These are phyloP conservation scores for Turdus rufiventris DNA, from an alignment of 2,113 vertebrate genomes.

Conservation along the genomic window DNA sequence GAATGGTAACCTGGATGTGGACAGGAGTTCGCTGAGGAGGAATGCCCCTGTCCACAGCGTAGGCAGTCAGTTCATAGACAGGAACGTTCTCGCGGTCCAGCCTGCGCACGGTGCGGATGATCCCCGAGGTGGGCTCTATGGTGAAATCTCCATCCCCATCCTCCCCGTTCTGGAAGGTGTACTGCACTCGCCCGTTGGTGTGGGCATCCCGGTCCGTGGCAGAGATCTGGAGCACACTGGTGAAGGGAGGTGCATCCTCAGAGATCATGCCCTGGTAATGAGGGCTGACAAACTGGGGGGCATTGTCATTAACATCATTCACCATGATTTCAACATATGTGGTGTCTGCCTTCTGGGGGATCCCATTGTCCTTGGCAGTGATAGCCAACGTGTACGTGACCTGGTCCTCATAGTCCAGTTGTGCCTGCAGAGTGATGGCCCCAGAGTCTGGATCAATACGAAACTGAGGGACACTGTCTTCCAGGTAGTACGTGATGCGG, in stretches of 20 bases:
- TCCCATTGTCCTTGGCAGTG: conserved; percentile 95
- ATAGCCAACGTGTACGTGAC: conserved; percentile 96
- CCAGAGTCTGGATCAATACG: conserved; percentile 88
- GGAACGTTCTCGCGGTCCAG: conserved; percentile 91
- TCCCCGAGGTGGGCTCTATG: conserved; percentile 97
- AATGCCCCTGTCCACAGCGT: conserved; percentile 91
- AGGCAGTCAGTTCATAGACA: conserved; percentile 92
- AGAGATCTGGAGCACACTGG: conserved; percentile 95
- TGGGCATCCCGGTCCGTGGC: conserved; percentile 95
- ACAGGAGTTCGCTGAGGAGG: conserved; percentile 90
- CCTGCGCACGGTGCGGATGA: conserved; percentile 88
- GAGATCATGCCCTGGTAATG: conserved; percentile 92
- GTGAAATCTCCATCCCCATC: conserved; percentile 98
- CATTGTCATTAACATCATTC: conserved; percentile 96
- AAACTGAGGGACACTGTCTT: conserved; percentile 96
- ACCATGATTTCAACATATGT: conserved; percentile 98
- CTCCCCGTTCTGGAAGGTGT: conserved; percentile 97
- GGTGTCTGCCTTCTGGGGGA: conserved; percentile 97
- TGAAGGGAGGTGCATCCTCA: conserved; percentile 93
- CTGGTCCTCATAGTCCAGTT: conserved; percentile 97
- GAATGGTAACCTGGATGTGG: conserved; percentile 90
- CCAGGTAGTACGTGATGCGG: conserved; percentile 90
- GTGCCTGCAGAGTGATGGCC: conserved; percentile 91
- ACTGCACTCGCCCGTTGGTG: conserved; percentile 92
- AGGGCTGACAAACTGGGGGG: conserved; percentile 90